phyloP scores from a whole-genome alignment of 2,113 vertebrate species.

The Dipodomys merriami region DNA sequence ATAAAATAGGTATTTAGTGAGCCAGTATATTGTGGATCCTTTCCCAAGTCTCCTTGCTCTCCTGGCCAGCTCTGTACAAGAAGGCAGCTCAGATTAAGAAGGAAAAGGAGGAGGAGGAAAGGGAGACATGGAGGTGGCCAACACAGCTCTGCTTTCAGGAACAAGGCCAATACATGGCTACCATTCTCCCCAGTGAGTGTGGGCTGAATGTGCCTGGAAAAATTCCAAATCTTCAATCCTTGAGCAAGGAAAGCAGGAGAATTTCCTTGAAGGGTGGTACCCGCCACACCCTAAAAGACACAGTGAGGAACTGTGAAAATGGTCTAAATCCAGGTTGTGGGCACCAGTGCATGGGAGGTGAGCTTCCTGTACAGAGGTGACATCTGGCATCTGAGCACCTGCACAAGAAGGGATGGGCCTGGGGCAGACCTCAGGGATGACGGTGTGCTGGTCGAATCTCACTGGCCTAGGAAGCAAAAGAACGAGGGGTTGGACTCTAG shows the following conservation, averaged over 20 bases:
- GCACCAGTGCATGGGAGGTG: too few species aligned
- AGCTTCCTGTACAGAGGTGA: too few species aligned
- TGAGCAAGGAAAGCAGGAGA: neutral
- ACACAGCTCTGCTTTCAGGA: too few species aligned
- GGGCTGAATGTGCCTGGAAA: neutral
- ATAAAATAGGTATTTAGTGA: constrained; percentile 54
- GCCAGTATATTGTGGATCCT: neutral
- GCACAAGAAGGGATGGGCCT: too few species aligned
- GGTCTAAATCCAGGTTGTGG: neutral
- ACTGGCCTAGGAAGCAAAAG: neutral
- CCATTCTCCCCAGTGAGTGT: neutral
- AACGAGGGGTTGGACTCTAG: neutral
- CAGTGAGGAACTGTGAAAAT: neutral
- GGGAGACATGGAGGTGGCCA: neutral
- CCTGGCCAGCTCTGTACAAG: constrained; percentile 19
- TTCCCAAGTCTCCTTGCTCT: constrained; percentile 27
- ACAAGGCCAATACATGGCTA: too few species aligned
- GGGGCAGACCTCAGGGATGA: too few species aligned
- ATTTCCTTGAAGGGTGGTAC: constrained; percentile 7
- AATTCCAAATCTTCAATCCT: neutral
- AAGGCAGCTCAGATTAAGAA: constrained; percentile 19
- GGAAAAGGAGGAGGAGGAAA: neutral
- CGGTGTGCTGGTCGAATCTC: neutral
- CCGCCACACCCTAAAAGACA: constrained; percentile 4
- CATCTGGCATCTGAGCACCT: too few species aligned